These are phyloP conservation scores for Gnathonemus echidnorhynchus DNA, from an alignment of 2,113 vertebrate genomes.

Conservation along the genomic window DNA sequence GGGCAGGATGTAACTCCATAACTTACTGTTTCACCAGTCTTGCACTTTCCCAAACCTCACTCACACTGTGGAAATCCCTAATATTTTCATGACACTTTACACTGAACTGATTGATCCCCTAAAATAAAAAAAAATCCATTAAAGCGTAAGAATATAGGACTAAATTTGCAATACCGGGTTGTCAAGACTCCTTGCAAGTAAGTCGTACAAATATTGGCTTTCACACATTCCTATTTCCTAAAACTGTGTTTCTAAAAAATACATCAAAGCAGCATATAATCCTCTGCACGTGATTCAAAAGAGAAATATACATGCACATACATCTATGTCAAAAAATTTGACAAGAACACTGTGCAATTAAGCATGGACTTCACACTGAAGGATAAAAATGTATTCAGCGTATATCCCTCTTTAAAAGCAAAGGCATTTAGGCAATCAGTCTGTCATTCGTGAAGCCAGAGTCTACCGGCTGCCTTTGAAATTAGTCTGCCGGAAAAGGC, in stretches of 20 bases:
- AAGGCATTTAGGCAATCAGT: constrained; percentile 23
- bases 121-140: constrained; percentile 18
- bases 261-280: constrained; percentile 26
- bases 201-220: constrained; percentile 14
- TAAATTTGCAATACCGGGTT: background rate
- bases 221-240: constrained; percentile 18
- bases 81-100: background rate
- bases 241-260: constrained; percentile 18
- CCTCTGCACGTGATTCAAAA: constrained; percentile 22
- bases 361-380: constrained; percentile 19
- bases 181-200: constrained; percentile 10
- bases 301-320: constrained; percentile 16
- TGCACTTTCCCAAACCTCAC: background rate
- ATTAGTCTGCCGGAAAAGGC: constrained; percentile 5
- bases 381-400: constrained; percentile 25
- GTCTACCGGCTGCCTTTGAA: constrained; percentile 20
- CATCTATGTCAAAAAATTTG: constrained; percentile 18
- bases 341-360: constrained; percentile 28
- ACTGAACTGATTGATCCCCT: background rate
- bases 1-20: background rate
- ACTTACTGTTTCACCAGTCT: background rate
- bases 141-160: background rate
- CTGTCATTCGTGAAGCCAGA: constrained; percentile 19
- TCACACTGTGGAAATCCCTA: background rate
- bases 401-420: constrained; percentile 19